Percentiles rank a stretch among this genome's conserved stretches.
Evolutionary conservation across 2,113 vertebrate species (phyloP).

Genomic region (Empidonax traillii): DNA sequence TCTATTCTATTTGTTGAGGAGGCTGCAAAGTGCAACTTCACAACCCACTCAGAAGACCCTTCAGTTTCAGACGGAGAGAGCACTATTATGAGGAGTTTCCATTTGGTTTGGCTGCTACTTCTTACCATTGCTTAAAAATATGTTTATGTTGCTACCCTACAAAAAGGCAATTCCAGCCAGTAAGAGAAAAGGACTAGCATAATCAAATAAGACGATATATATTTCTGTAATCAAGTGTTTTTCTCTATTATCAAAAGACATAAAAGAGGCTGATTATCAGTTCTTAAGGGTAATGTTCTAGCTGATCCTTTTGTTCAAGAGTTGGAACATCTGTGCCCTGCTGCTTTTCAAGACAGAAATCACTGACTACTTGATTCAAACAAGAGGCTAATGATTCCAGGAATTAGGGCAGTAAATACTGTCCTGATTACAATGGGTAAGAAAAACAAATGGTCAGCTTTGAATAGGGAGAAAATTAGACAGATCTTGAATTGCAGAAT

Average conservation of each 20-base stretch:
- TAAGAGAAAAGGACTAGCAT: not conserved
- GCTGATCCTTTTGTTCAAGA: not conserved
- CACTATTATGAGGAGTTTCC: not conserved
- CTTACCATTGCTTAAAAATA: not conserved
- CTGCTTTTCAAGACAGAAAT: not conserved
- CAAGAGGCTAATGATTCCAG: not conserved
- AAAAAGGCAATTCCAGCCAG: not conserved
- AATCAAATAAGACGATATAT: not conserved
- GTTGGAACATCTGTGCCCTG: not conserved
- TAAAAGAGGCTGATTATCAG: not conserved
- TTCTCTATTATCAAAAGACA: not conserved
- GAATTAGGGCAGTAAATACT: not conserved
- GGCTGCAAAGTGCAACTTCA: not conserved
- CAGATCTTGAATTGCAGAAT: slow-evolving; percentile 20
- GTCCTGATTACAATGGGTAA: not conserved
- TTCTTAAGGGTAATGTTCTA: not conserved
- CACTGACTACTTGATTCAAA: not conserved
- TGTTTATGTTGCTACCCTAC: not conserved
- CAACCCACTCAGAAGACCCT: not conserved
- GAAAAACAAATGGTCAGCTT: not conserved
- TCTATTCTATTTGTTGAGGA: not conserved
- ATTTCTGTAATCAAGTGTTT: not conserved
- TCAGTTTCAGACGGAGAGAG: not conserved
- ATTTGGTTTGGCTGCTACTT: not conserved
- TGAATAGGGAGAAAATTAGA: not conserved